Percentiles rank a stretch among this genome's conserved stretches.
Conservation (phyloP, 2,797 vertebrate species). For the Pipistrellus kuhlii region DNA sequence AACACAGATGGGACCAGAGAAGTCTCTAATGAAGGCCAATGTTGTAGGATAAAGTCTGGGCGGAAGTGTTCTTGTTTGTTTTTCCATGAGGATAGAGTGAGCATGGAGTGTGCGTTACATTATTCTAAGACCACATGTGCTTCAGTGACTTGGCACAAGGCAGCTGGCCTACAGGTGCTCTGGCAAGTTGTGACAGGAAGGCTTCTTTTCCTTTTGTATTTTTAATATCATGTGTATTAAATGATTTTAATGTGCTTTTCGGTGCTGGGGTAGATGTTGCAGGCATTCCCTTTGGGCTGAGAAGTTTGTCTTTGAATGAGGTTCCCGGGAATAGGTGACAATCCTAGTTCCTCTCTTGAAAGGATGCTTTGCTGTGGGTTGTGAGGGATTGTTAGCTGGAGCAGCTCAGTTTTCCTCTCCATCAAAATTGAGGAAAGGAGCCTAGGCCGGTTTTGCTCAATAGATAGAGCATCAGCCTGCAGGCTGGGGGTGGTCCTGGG, state of each 20-base stretch:
- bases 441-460: too few relatives aligned
- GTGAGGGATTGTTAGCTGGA: not conserved
- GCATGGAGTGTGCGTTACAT: not conserved
- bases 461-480: too few relatives aligned
- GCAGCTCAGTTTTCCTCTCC: not conserved
- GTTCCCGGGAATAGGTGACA: conserved; percentile 66
- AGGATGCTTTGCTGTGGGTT: conserved; percentile 64
- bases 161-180: conserved; percentile 80
- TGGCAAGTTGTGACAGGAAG: conserved; percentile 35
- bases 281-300: conserved; percentile 55
- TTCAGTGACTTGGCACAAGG: conserved; percentile 64
- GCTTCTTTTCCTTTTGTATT: conserved; percentile 59
- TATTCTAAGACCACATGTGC: conserved; percentile 55
- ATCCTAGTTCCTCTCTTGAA: conserved; percentile 65
- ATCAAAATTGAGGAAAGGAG: conserved; percentile 14
- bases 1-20: conserved; percentile 56
- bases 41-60: conserved; percentile 25
- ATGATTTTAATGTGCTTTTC: conserved; percentile 54
- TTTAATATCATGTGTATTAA: conserved; percentile 46
- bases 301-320: conserved; percentile 67
- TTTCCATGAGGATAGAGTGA: conserved; percentile 34
- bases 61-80: conserved; percentile 43
- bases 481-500: too few relatives aligned
- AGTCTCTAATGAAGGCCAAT: conserved; percentile 53
- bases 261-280: not conserved